Base-by-base conservation (phyloP, 2,888 invertebrate species). In the Tiliacea citrago region DNA sequence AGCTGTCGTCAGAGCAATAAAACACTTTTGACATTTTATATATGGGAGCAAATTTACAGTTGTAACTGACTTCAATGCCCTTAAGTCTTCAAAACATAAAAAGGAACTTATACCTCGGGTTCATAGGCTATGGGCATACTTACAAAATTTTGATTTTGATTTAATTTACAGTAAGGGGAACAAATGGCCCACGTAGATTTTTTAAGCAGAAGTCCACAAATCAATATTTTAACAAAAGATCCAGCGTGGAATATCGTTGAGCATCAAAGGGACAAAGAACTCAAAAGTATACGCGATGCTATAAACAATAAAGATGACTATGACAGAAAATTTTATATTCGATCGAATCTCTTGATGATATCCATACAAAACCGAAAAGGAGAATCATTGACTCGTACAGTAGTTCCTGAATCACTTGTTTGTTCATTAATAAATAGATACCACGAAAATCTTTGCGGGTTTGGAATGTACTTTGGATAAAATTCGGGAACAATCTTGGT, bases 251-350 rank as follows among this genome's bases (percentile, higher is more conserved):
- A 35, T 51, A 10, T 49, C 7, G 49, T 63, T 21, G 49, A 53
- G 47, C 53, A 66, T 24, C 39, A 66, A 8, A 39, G 42, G 2
- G 53, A 66, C 18, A 18, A n/a, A 53, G 66, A 53, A 39, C 53
- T 53, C 8, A 66, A 66, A n/a, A 58, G 57, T 45, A 29, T 68
- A 45, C 35, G 68, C 35, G 68, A 68, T 29, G 55, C 57, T 16
- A 67, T 55, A n/a, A 45, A 42, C 10, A n/a, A 67, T 16, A 68
- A 45, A 57, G 57, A 45, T 7, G 18, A 67, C 42, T 18, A 45
- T 35, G 42, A 66, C 16, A 39, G 39, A 53, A 66, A 53, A 29
- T 53, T 49, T 18, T 8, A 42, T 18, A n/a, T 67, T 42, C n/a
- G 24, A 55, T n/a, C 49, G n/a, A 55, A 67, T 24, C n/a, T 67